Base-by-base conservation (phyloP, 2,888 invertebrate species). In the Drosophila infuscata region DNA sequence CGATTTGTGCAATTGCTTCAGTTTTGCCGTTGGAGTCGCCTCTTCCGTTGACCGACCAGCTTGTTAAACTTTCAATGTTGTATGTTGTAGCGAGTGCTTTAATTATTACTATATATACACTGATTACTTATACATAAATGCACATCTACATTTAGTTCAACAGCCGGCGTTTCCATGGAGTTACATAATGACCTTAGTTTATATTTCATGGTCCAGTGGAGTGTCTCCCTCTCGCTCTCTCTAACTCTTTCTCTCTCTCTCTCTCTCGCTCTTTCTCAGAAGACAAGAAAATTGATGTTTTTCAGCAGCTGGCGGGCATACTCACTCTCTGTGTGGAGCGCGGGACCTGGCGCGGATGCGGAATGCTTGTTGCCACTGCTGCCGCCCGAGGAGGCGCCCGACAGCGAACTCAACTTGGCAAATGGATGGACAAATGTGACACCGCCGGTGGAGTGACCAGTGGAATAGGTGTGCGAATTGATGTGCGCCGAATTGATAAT, bases 401-500 rank as follows among this genome's bases (percentile, higher is more conserved):
- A 92, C 33, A 92, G 65, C 29, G 92, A 91, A 61, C 91, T 92
- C 6, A 92, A 74, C 67, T 92, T 92, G 68, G 89, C 83, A 17
- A 93, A 92, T 5, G 92, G 90, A 76, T 92, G 91, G n/a, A 91
- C 88, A 52, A 76, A 79, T 2, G 80, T 78, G 49, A 78, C 74
- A 4, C 79, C 79, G 57, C 80, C 74, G 58, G 87, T 80, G 41
- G 74, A 68, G 32, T 88, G 89, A 67, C 89, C 82, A 43, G 86
- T 82, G 57, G 89, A 80, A 61, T 92, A 91, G 0, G 86, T 79
- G 38, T 89, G 94, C 17, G 95, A 94, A 62, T 95, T 94, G 69
- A 96, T 93, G 54, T 96, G 94, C 0, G 97, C 97, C 33, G 96
- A 96, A 74, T 95, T 95, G 49, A 97, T 97, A 63, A 97, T 95